Conservation (phyloP, 2,113 vertebrate species). For the Pterocles burchelli region DNA sequence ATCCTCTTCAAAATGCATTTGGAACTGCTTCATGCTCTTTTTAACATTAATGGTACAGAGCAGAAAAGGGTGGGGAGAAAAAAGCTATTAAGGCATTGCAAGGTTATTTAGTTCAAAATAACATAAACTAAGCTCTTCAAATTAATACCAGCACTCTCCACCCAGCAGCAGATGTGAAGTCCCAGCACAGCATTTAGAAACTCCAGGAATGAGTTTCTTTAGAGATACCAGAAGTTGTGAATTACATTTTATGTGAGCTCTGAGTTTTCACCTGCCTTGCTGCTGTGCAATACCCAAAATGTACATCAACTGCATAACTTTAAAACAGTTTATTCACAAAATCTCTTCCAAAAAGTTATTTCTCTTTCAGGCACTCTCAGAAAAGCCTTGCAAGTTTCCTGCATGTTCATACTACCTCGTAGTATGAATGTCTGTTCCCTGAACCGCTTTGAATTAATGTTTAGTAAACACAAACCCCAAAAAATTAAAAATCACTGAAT, state of each 20-base stretch:
- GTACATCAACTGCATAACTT: rapidly evolving
- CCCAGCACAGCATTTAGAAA: background rate
- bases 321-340: background rate
- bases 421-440: background rate
- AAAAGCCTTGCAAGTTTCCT: background rate
- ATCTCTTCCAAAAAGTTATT: background rate
- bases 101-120: background rate
- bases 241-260: background rate
- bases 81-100: background rate
- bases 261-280: background rate
- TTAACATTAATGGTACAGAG: background rate
- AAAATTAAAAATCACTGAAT: background rate
- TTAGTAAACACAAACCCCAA: rapidly evolving
- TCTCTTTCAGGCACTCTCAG: background rate
- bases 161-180: background rate
- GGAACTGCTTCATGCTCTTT: background rate
- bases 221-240: background rate
- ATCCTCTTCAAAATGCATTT: background rate
- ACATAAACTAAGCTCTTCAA: background rate
- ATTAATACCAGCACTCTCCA: background rate
- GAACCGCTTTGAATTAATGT: background rate
- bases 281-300: background rate
- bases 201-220: background rate
- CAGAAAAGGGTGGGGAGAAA: rapidly evolving
- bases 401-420: rapidly evolving